These are phyloP conservation scores for Hermodice carunculata DNA, from an alignment of 2,888 invertebrate species.

Conservation along the genomic window DNA sequence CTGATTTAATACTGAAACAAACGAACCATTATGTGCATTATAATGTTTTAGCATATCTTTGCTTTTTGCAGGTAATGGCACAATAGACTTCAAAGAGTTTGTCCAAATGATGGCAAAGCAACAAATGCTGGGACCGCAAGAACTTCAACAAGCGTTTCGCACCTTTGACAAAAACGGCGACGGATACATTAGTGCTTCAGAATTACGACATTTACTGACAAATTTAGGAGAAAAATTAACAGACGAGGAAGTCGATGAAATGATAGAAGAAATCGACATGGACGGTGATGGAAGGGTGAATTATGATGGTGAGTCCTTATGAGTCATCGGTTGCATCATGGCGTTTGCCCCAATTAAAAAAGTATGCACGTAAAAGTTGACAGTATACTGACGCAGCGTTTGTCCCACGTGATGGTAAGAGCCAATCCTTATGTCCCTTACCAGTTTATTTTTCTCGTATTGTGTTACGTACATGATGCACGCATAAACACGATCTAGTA, in stretches of 20 bases:
- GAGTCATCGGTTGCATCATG: too few relatives aligned
- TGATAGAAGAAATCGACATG: slow-evolving; percentile 41
- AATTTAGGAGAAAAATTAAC: slow-evolving; percentile 40
- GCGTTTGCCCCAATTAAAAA: too few relatives aligned
- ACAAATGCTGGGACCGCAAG: slow-evolving; percentile 36
- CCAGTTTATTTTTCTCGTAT: too few relatives aligned
- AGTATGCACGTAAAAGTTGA: too few relatives aligned
- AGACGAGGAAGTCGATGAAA: slow-evolving; percentile 40
- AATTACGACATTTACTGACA: slow-evolving; percentile 38
- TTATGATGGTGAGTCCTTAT: slow-evolving; percentile 33
- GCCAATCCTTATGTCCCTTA: too few relatives aligned
- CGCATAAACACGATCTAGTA: too few relatives aligned
- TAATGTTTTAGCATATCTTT: not conserved
- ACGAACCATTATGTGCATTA: not conserved
- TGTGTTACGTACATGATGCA: too few relatives aligned
- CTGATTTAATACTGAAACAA: too few relatives aligned
- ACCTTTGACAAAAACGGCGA: slow-evolving; percentile 37
- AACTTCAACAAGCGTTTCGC: slow-evolving; percentile 33
- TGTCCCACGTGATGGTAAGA: too few relatives aligned
- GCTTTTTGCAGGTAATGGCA: slow-evolving; percentile 36
- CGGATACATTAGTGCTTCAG: slow-evolving; percentile 34
- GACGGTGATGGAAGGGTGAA: slow-evolving; percentile 42
- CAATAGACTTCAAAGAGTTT: slow-evolving; percentile 44
- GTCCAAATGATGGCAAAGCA: slow-evolving; percentile 43
- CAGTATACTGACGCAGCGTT: too few relatives aligned